Conservation (phyloP, 2,888 invertebrate species). For the Melanotus villosus region DNA sequence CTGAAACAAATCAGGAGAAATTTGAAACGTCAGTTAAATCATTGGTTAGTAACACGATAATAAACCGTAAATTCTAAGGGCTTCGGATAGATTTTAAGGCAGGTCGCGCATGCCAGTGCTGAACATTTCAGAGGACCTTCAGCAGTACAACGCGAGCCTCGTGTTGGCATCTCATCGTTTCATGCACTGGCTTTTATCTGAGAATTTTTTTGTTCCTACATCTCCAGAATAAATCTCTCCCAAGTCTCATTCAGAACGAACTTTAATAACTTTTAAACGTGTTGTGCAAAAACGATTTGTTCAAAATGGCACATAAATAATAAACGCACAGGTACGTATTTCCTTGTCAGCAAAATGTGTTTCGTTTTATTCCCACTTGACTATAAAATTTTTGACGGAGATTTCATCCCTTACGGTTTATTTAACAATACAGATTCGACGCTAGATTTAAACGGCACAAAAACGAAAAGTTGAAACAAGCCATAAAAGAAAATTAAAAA, state of each 20-base stretch:
- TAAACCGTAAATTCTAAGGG: slow-evolving; percentile 28
- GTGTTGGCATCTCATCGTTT: slow-evolving; percentile 25
- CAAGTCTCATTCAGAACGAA: background rate
- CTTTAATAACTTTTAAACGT: slow-evolving; percentile 16
- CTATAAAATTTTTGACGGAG: background rate
- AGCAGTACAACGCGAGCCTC: slow-evolving; percentile 26
- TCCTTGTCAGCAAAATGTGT: background rate
- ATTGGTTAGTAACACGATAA: slow-evolving; percentile 7
- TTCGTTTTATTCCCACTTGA: background rate
- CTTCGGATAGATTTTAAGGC: slow-evolving; percentile 13
- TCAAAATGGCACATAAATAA: background rate
- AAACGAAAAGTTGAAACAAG: slow-evolving; percentile 12
- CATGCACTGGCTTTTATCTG: slow-evolving; percentile 10
- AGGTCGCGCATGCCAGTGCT: slow-evolving; percentile 26
- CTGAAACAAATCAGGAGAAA: too few relatives aligned
- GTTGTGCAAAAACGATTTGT: slow-evolving; percentile 11
- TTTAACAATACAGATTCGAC: background rate
- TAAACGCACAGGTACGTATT: slow-evolving; percentile 19
- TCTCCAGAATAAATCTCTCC: background rate
- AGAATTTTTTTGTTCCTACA: background rate
- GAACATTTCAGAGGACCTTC: slow-evolving; percentile 22
- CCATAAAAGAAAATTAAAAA: slow-evolving; percentile 22
- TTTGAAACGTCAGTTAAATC: too few relatives aligned
- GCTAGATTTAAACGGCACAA: background rate
- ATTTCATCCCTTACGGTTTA: slow-evolving; percentile 10